Conservation (phyloP, 1,140 invertebrate genomes). For the Orius laevigatus region DNA sequence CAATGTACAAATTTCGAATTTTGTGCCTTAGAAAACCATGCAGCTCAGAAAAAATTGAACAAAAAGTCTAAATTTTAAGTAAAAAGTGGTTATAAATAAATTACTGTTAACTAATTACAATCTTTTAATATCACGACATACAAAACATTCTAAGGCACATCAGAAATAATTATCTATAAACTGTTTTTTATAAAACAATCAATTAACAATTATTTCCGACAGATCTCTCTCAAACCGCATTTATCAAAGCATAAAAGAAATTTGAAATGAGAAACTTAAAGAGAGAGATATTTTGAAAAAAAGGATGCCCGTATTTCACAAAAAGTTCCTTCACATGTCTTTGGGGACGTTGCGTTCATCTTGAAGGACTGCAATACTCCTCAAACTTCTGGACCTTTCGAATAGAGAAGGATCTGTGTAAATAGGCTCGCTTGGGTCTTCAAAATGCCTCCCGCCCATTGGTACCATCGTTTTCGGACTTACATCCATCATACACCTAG, state of each 20-base stretch:
- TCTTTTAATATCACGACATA: no score
- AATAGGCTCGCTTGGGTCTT: slow-evolving; percentile 80
- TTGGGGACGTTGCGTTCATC: slow-evolving; percentile 12
- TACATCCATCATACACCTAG: slow-evolving; percentile 14
- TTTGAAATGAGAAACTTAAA: background rate
- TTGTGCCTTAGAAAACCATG: no score
- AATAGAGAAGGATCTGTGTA: slow-evolving; percentile 84
- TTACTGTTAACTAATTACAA: no score
- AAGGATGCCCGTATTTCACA: background rate
- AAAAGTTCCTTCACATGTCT: background rate
- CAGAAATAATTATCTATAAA: slow-evolving; percentile 10
- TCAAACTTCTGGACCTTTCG: slow-evolving; percentile 53
- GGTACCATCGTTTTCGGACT: slow-evolving; percentile 11
- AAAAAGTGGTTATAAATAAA: no score
- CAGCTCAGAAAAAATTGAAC: no score
- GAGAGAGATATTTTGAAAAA: background rate
- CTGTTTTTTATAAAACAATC: slow-evolving; percentile 11
- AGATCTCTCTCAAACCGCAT: background rate
- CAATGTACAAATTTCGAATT: no score
- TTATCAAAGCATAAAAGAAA: background rate
- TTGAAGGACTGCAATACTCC: slow-evolving; percentile 23
- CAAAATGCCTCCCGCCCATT: slow-evolving; percentile 31
- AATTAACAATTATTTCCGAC: slow-evolving; percentile 11
- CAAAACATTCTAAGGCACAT: background rate
- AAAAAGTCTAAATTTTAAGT: no score